A percentile compares a stretch with the other conserved stretches of the same genome.
Conservation (phyloP, 2,888 invertebrate genomes). For the Polyommatus iphigenia region DNA sequence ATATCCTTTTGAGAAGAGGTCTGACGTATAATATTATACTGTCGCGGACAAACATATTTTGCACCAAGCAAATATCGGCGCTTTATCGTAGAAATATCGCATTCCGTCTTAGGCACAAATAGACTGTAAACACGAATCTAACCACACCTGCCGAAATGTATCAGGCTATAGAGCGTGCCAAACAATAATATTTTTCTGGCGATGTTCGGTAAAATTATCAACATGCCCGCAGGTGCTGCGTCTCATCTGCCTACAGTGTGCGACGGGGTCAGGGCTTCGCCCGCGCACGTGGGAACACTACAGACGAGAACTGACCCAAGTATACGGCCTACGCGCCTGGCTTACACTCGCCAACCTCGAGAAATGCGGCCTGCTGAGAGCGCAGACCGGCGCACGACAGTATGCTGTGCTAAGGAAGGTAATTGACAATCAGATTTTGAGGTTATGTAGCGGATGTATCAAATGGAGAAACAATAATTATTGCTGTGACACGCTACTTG, state of each 20-base stretch:
- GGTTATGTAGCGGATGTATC: not conserved
- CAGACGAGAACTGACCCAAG: conserved; percentile 82
- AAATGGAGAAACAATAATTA: not conserved
- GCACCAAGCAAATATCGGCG: too few species aligned
- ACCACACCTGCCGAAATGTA: too few species aligned
- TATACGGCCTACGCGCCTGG: conserved; percentile 92
- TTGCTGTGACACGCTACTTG: not conserved
- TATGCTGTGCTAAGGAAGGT: conserved; percentile 89
- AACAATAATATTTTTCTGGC: too few species aligned
- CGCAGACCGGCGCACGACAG: conserved; percentile 86
- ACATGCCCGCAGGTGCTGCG: conserved; percentile 83
- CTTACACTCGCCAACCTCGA: conserved; percentile 92
- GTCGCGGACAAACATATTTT: too few species aligned
- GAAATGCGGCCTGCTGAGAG: conserved; percentile 89
- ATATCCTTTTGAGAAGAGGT: too few species aligned
- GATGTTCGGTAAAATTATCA: too few species aligned
- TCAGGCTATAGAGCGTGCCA: too few species aligned
- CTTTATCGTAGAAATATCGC: too few species aligned
- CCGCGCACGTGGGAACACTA: conserved; percentile 88
- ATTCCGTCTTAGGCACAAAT: too few species aligned
- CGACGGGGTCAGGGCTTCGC: conserved; percentile 95
- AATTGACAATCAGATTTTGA: conserved; percentile 30
- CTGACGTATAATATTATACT: too few species aligned
- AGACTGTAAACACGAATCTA: too few species aligned
- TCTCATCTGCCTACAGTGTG: conserved; percentile 95